Percentiles rank a stretch among this genome's conserved stretches.
These are phyloP conservation scores for Crypturellus undulatus DNA, from an alignment of 2,113 vertebrate species.

Conservation along the genomic window DNA sequence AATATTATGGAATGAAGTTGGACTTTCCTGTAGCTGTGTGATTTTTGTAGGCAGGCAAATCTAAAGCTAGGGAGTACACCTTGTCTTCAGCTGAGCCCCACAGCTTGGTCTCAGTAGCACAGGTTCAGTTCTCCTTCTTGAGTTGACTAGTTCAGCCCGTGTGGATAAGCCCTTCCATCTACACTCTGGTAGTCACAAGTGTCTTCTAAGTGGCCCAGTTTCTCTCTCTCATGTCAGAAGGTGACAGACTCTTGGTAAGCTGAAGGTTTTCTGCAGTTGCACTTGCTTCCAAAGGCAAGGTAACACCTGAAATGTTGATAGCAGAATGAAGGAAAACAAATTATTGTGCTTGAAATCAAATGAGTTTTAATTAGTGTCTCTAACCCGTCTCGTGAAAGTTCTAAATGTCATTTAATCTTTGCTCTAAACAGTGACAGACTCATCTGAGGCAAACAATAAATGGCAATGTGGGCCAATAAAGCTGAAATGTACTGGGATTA, in stretches of 20 bases:
- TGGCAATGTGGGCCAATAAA: background rate
- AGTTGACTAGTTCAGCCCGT: background rate
- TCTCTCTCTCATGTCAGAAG: background rate
- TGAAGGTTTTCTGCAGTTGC: background rate
- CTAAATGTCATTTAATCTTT: constrained; percentile 46
- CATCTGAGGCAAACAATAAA: constrained; percentile 16
- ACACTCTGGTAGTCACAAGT: background rate
- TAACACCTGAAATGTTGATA: constrained; percentile 3
- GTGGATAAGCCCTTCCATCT: background rate
- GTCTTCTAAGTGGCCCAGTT: background rate
- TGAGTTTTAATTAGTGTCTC: constrained; percentile 47
- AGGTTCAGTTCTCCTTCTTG: background rate
- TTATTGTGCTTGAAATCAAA: constrained; percentile 18
- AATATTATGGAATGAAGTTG: background rate
- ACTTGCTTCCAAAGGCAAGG: background rate
- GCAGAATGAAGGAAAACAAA: constrained; percentile 4
- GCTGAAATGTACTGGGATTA: background rate
- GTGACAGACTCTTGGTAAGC: background rate
- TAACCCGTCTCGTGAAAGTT: constrained; percentile 46
- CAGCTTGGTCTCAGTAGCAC: background rate
- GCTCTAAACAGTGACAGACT: constrained; percentile 18
- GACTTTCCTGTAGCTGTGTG: background rate
- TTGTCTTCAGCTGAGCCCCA: background rate
- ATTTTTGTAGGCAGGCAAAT: background rate
- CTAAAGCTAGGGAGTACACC: background rate